Conservation (phyloP, 53 echinoderm and acorn worm species). For the Paracentrotus lividus region DNA sequence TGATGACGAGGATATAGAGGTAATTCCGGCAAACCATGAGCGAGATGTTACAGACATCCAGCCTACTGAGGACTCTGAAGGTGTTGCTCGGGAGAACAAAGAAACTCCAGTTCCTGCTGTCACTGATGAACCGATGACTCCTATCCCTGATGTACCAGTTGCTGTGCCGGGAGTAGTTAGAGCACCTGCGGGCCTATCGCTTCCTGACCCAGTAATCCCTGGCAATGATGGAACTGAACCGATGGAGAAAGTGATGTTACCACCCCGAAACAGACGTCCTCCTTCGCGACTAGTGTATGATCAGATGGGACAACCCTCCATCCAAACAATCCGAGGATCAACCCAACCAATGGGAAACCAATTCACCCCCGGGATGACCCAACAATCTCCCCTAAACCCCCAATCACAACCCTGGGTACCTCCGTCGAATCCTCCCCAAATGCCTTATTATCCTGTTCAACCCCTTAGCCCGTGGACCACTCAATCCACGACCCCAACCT, state of each 20-base stretch:
- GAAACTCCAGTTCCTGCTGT: too few relatives aligned
- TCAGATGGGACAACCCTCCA: not conserved
- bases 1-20: too few relatives aligned
- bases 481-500: not conserved
- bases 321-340: not conserved
- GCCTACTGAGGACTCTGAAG: too few relatives aligned
- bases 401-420: not conserved
- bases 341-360: not conserved
- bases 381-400: not conserved
- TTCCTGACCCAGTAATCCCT: too few relatives aligned
- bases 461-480: not conserved
- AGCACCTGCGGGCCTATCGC: too few relatives aligned
- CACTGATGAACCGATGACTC: too few relatives aligned
- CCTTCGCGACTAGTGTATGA: not conserved
- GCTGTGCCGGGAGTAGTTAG: too few relatives aligned
- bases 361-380: not conserved
- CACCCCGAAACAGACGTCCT: not conserved
- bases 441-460: not conserved
- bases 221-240: too few relatives aligned
- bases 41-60: too few relatives aligned
- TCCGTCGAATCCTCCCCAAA: not conserved
- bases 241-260: not conserved
- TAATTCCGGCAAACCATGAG: too few relatives aligned
- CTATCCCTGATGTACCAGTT: too few relatives aligned
- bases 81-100: too few relatives aligned